A percentile compares a stretch with the other conserved stretches of the same genome.
Evolutionary conservation across 2,888 invertebrate genomes (phyloP).

Genomic region (Rapana venosa): DNA sequence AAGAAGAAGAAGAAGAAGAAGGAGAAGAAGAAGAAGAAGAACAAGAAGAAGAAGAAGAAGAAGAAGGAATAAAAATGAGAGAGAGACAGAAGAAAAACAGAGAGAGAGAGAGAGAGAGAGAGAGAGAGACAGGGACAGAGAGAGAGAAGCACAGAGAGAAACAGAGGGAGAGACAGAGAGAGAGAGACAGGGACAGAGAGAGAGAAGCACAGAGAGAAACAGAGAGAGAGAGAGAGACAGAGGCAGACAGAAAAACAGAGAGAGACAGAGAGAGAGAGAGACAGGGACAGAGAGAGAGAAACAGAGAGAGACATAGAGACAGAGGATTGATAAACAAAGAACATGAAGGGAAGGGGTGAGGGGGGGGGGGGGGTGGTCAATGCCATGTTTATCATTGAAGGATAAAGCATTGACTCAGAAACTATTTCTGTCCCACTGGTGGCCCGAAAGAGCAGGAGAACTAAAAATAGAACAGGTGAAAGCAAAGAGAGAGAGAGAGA

Average conservation of each 20-base stretch:
- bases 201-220: no score
- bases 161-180: slow-evolving; percentile 8
- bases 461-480: background rate
- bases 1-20: background rate
- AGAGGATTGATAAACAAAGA: no score
- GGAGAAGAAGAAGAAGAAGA: background rate
- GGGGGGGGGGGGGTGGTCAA: no score
- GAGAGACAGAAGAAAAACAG: background rate
- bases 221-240: background rate
- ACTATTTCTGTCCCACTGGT: no score
- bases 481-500: background rate
- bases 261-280: no score
- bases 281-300: background rate
- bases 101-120: no score
- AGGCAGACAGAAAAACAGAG: no score
- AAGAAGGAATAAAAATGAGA: background rate
- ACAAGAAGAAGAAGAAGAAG: background rate
- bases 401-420: no score
- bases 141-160: background rate
- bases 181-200: no score
- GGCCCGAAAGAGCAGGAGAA: background rate
- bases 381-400: no score
- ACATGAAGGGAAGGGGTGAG: no score
- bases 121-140: background rate
- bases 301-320: background rate